Conservation (phyloP, 1,140 invertebrate genomes). For the Cyclargus thomasi region DNA sequence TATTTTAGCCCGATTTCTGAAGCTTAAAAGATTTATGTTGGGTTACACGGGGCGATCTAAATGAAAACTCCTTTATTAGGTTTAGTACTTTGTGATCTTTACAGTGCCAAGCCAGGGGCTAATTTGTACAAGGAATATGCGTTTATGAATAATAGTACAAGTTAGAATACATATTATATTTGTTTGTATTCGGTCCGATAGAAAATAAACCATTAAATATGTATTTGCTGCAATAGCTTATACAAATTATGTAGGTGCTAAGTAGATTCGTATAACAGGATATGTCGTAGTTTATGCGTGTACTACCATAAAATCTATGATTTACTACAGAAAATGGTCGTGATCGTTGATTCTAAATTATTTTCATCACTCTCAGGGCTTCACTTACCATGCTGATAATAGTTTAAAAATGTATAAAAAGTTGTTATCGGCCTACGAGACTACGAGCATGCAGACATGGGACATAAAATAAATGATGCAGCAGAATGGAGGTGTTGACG, state of each 20-base stretch:
- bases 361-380: not conserved
- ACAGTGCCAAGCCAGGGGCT: not conserved
- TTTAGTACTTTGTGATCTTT: not conserved
- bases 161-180: no score
- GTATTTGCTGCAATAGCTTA: no score
- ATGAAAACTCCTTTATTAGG: no score
- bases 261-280: no score
- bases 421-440: not conserved
- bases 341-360: not conserved
- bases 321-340: not conserved
- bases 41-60: no score
- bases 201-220: no score
- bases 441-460: not conserved
- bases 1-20: no score
- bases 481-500: not conserved
- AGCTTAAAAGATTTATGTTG: no score
- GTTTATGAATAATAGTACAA: no score
- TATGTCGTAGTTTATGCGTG: no score
- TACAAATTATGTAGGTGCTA: no score
- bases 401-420: not conserved
- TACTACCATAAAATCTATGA: not conserved
- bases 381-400: not conserved
- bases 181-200: no score
- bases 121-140: not conserved
- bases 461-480: not conserved